These are phyloP conservation scores for Tetramorium bicarinatum DNA, from an alignment of 2,888 invertebrate genomes.

Conservation along the genomic window DNA sequence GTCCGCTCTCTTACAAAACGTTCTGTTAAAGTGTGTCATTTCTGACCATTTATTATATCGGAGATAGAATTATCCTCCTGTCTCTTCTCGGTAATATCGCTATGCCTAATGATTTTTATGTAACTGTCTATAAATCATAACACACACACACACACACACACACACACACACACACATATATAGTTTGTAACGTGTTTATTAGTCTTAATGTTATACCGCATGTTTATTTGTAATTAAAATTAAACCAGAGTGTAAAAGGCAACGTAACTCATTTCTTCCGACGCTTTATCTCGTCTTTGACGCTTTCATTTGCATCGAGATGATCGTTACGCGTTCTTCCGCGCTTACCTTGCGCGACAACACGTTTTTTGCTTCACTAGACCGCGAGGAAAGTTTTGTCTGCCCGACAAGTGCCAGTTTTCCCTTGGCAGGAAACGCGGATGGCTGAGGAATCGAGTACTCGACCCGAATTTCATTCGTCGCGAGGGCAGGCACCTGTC, in stretches of 20 bases:
- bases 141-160: not conserved
- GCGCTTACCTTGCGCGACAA: conserved; percentile 25
- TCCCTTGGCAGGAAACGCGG: conserved; percentile 55
- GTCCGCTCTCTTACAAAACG: conserved; percentile 10
- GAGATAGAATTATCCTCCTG: conserved; percentile 20
- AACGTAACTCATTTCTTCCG: not conserved
- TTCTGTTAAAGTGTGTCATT: conserved; percentile 28
- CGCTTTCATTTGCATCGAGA: conserved; percentile 40
- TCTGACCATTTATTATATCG: conserved; percentile 24
- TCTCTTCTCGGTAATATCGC: not conserved
- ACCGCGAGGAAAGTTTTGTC: conserved; percentile 59
- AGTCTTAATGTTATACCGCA: not conserved
- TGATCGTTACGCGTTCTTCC: conserved; percentile 9
- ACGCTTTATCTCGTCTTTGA: not conserved
- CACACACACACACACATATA: not conserved
- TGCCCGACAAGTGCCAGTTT: conserved; percentile 58
- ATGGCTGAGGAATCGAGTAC: conserved; percentile 59
- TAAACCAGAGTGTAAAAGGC: not conserved
- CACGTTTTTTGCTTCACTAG: conserved; percentile 8
- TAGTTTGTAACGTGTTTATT: not conserved
- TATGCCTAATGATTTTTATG: not conserved
- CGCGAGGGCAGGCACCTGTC: conserved; percentile 63
- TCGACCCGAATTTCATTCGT: conserved; percentile 69
- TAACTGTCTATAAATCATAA: conserved; percentile 26
- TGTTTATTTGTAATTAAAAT: conserved; percentile 42